phyloP scores from a whole-genome alignment of 2,888 invertebrate genomes.

The Merodon equestris region DNA sequence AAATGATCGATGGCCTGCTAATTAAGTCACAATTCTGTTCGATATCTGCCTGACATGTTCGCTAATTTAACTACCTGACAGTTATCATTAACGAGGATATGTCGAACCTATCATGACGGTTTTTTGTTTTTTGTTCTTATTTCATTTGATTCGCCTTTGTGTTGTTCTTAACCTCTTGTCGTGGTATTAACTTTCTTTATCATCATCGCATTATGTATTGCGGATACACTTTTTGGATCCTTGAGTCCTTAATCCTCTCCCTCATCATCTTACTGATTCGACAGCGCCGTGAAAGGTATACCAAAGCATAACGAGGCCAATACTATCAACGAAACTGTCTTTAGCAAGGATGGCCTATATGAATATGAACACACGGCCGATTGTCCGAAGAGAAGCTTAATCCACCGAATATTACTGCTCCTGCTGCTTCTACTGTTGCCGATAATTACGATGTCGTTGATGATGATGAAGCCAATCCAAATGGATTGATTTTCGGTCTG shows the following conservation, averaged over 20 bases:
- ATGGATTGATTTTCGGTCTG: conserved; percentile 66
- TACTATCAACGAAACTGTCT: conserved; percentile 68
- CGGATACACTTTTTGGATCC: conserved; percentile 60
- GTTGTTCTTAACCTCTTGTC: background rate
- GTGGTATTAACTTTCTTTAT: conserved; percentile 68
- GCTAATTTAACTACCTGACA: conserved; percentile 68
- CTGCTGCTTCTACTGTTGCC: too few relatives aligned
- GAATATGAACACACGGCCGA: conserved; percentile 25
- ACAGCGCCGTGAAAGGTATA: conserved; percentile 55
- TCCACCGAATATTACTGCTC: conserved; percentile 24
- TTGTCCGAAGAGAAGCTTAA: conserved; percentile 46
- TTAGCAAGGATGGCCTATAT: conserved; percentile 45
- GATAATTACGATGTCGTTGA: conserved; percentile 7
- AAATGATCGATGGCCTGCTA: conserved; percentile 67
- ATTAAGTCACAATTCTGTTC: conserved; percentile 66
- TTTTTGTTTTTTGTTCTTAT: conserved; percentile 16
- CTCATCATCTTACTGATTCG: conserved; percentile 61
- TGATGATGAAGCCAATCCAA: conserved; percentile 65
- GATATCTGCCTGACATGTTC: conserved; percentile 64
- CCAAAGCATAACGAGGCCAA: conserved; percentile 33
- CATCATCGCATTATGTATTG: conserved; percentile 62
- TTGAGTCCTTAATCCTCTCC: conserved; percentile 67
- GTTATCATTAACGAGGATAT: conserved; percentile 66
- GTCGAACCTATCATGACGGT: conserved; percentile 63
- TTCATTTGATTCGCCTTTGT: too few relatives aligned